A percentile compares a stretch with the other conserved stretches of the same genome.
phyloP scores from a whole-genome alignment of 2,888 invertebrate genomes.

The Lochmaea crataegi region DNA sequence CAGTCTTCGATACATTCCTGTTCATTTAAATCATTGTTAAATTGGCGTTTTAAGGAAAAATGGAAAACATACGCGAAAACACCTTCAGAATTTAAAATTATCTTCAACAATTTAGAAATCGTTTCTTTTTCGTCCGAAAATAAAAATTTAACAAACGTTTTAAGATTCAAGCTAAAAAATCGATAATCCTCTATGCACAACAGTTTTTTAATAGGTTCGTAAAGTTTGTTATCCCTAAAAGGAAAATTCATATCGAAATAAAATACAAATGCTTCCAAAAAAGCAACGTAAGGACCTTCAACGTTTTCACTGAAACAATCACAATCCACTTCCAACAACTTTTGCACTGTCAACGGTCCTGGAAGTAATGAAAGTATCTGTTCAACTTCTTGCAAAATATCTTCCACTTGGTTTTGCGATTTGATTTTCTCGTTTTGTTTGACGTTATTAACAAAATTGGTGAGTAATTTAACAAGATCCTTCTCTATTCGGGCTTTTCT shows the following conservation, averaged over 20 bases:
- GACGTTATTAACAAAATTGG: conserved; percentile 41
- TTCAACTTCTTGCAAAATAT: conserved; percentile 57
- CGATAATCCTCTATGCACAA: conserved; percentile 70
- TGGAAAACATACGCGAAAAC: conserved; percentile 66
- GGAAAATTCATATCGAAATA: conserved; percentile 73
- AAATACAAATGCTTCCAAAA: conserved; percentile 67
- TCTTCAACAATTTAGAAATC: conserved; percentile 64
- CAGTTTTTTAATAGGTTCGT: conserved; percentile 64
- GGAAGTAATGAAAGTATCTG: conserved; percentile 62
- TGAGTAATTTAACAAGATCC: conserved; percentile 41
- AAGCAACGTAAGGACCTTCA: conserved; percentile 65
- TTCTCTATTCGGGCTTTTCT: conserved; percentile 30
- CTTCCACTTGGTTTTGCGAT: conserved; percentile 60
- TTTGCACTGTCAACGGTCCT: conserved; percentile 75
- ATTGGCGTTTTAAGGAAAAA: conserved; percentile 41
- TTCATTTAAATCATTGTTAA: conserved; percentile 60
- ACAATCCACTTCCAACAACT: conserved; percentile 70
- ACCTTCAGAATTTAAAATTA: conserved; percentile 70
- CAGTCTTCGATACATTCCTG: conserved; percentile 39
- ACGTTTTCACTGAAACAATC: conserved; percentile 62
- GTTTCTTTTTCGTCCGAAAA: conserved; percentile 61
- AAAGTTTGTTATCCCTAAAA: conserved; percentile 60
- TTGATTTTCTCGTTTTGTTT: conserved; percentile 56
- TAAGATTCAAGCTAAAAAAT: conserved; percentile 67
- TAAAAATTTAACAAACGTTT: conserved; percentile 66